Percentiles rank a stretch among this genome's conserved stretches.
Evolutionary conservation across 2,888 invertebrate genomes (phyloP).

Genomic region (Chloroclysta siterata): DNA sequence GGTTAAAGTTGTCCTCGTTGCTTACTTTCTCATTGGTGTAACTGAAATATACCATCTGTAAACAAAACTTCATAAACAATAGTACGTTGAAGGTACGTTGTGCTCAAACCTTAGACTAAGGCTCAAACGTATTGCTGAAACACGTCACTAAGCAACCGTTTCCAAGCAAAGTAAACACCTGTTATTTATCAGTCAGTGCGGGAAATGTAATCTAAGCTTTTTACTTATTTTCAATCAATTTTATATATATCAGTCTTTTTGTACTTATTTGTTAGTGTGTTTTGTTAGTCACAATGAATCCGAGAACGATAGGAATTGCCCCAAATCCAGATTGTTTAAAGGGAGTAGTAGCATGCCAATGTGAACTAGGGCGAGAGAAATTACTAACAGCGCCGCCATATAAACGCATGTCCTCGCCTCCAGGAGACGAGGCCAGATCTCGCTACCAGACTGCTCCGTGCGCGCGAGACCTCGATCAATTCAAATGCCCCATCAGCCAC

Average conservation of each 20-base stretch:
- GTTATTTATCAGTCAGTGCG: constrained; percentile 28
- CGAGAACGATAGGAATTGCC: constrained; percentile 57
- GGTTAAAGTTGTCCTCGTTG: not conserved
- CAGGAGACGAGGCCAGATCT: constrained; percentile 57
- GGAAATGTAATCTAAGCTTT: constrained; percentile 32
- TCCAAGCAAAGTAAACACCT: constrained; percentile 52
- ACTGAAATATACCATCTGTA: not conserved
- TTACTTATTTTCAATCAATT: constrained; percentile 38
- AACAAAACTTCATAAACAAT: not conserved
- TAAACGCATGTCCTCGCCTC: constrained; percentile 51
- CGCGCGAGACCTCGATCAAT: constrained; percentile 63
- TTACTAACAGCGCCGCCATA: constrained; percentile 75
- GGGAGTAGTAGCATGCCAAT: constrained; percentile 68
- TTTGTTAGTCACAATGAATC: constrained; percentile 48
- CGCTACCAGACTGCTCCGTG: constrained; percentile 71
- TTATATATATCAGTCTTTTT: constrained; percentile 26
- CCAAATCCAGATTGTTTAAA: constrained; percentile 58
- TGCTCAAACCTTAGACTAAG: too few relatives aligned
- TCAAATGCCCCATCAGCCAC: constrained; percentile 74
- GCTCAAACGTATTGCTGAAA: too few relatives aligned
- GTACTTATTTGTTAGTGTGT: constrained; percentile 4
- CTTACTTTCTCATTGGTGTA: not conserved
- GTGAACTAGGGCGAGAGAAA: constrained; percentile 77
- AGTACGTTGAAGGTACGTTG: not conserved
- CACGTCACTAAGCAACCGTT: constrained; percentile 55